Evolutionary conservation across 2,888 invertebrate species (phyloP), one percentile per base, ranked within the genome.

Genomic region (Papilio gigon): DNA sequence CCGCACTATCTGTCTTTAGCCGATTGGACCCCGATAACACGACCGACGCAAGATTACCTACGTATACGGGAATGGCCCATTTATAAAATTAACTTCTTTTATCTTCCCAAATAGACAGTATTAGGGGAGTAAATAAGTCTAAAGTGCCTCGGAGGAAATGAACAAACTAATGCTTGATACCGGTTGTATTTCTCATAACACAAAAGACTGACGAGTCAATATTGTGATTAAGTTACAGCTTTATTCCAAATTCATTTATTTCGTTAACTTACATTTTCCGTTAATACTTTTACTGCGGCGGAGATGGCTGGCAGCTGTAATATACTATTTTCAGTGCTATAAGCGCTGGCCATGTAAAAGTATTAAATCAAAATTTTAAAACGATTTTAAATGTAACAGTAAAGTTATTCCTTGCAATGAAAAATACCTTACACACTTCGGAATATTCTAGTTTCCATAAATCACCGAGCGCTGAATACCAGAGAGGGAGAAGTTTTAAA

Each of bases 31-130:
- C 85, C 84, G 91, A 90, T 90, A 90, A 86, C 87, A 81, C 78
- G 69, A 76, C 82, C 82, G 81, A 89, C 87, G 86, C 85, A 88
- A 89, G 88, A 89, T 90, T 89, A 89, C 87, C 83, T 85, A 87
- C 87, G 81, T 84, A 87, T 85, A 85, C 81, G 84, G 83, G 85
- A 89, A 90, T 89, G 80, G 87, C 79, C 87, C 86, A 90, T 90
- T 90, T 89, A 90, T 90, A 87, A 86, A 90, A 89, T 90, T 90
- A 89, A 89, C 86, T 89, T 88, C 86, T 89, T 87, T 88, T 89
- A 88, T 89, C 88, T 89, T 83, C 79, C 83, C 81, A 80, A 86
- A 87, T 85, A 86, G 85, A 84, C 80, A 81, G 81, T 80, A 84
- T 85, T 84, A 85, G 80, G 84, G 80, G 79, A 87, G 84, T 87